Conservation (phyloP, 2,888 invertebrate species). For the Zygogramma bicolorata region DNA sequence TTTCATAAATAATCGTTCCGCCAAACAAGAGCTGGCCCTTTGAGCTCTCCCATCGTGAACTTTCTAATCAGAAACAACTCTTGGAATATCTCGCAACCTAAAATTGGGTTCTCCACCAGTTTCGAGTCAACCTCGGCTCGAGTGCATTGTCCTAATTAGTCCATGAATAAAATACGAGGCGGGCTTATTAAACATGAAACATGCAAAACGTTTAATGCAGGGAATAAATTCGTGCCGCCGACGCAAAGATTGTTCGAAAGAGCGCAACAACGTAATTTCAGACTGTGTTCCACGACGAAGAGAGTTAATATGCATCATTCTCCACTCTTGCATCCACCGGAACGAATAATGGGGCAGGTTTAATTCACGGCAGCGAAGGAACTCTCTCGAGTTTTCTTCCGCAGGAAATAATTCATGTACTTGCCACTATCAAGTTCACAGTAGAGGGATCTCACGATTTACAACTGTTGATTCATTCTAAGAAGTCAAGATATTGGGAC, state of each 20-base stretch:
- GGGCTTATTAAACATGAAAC: too few species aligned
- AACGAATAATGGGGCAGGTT: not conserved
- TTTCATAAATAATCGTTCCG: too few species aligned
- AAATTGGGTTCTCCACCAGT: too few species aligned
- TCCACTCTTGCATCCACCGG: not conserved
- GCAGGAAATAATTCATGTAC: not conserved
- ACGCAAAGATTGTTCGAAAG: not conserved
- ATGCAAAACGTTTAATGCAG: slow-evolving; percentile 23
- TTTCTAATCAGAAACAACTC: too few species aligned
- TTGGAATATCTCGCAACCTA: too few species aligned
- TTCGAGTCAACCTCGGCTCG: too few species aligned
- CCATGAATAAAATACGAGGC: slow-evolving; percentile 22
- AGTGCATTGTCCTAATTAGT: slow-evolving; percentile 24
- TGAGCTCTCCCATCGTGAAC: too few species aligned
- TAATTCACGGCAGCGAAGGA: not conserved
- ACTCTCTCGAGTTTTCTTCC: not conserved
- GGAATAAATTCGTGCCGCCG: not conserved
- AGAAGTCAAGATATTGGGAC: too few species aligned
- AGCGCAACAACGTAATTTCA: not conserved
- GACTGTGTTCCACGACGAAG: not conserved
- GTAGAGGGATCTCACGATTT: too few species aligned
- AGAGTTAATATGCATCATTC: not conserved
- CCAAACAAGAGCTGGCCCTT: too few species aligned
- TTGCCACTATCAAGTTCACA: not conserved
- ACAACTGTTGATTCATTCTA: too few species aligned